Conservation (phyloP, 2,797 vertebrate species). For the Typhlichthys eigenmanni region DNA sequence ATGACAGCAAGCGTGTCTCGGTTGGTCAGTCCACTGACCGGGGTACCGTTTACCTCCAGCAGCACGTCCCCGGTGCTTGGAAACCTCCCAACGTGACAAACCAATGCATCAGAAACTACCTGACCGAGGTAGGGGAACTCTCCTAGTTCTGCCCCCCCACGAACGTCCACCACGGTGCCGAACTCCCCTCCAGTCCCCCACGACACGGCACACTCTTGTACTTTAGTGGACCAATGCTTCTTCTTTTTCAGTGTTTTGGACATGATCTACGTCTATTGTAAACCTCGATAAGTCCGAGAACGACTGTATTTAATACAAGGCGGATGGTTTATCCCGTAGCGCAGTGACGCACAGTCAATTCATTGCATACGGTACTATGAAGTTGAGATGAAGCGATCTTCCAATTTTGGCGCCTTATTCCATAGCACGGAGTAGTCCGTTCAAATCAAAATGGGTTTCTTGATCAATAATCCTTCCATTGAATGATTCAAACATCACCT, state of each 20-base stretch:
- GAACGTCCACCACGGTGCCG: constrained; percentile 76
- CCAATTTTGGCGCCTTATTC: constrained; percentile 30
- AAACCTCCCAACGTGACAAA: constrained; percentile 80
- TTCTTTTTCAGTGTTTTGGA: constrained; percentile 96
- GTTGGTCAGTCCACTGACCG: constrained; percentile 94
- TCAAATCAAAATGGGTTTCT: constrained; percentile 8
- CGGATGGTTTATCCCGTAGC: constrained; percentile 39
- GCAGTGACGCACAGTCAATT: constrained; percentile 49
- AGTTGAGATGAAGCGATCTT: constrained; percentile 33
- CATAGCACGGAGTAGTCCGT: constrained; percentile 37
- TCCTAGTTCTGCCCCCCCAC: constrained; percentile 88
- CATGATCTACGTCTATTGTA: constrained; percentile 71
- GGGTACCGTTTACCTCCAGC: constrained; percentile 95
- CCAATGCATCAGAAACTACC: constrained; percentile 70
- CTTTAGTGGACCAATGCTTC: constrained; percentile 94
- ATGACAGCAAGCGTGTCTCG: constrained; percentile 93
- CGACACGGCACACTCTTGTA: constrained; percentile 90
- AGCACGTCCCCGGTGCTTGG: constrained; percentile 88
- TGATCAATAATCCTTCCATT: constrained; percentile 16
- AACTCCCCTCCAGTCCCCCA: constrained; percentile 85
- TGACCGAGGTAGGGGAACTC: constrained; percentile 88
- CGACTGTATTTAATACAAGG: constrained; percentile 38
- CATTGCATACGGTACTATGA: constrained; percentile 35
- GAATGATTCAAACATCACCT: constrained; percentile 51
- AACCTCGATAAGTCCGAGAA: constrained; percentile 37